Base-by-base conservation (phyloP, 2,113 vertebrate genomes). In the Stigmatopora argus region DNA sequence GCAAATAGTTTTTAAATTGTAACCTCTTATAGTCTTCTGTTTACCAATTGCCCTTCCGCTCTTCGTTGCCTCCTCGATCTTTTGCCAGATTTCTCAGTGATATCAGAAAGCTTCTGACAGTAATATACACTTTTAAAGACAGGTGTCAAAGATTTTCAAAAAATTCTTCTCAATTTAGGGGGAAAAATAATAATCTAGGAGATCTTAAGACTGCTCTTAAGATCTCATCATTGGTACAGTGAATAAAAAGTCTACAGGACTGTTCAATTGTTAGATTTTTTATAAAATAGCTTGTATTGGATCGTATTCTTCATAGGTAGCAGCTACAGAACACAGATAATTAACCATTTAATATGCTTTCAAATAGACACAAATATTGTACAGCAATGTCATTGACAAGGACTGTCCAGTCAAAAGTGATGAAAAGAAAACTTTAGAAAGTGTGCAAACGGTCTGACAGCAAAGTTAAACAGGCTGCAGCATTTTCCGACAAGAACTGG, bases 81-180 rank as follows among this genome's bases (percentile, higher is more conserved):
- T 52, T 69, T 77, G 72, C 70, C 78, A 46, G 78, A 7, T 70
- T 79, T 78, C 74, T 83, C 78, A 72, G 70, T 23, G 66, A 57
- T 65, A 75, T 72, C 82, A 75, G 73, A 82, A 79, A 77, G 80
- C 76, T 78, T 75, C 84, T 83, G 59, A 79, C 75, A 62, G 71
- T 46, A 64, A 63, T 59, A 72, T 82, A 79, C 85, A 86, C 84
- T 86, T 89, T 85, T 77, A 86, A 82, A 77, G 74, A 61, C 62
- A 44, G 4, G 66, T 86, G 82, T 88, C 84, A 83, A 85, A 85
- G 86, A 87, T 90, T 87, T 88, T 89, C 82, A 81, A 85, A 79
- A 68, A 47, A 85, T 73, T 73, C 62, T 48, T 66, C 18, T 62
- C 34, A 41, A 44, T 64, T 59, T 3, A 60, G 38, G 26, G 1